These are phyloP conservation scores for Xenopus laevis DNA, from an alignment of 2,113 vertebrate genomes.

Conservation along the genomic window DNA sequence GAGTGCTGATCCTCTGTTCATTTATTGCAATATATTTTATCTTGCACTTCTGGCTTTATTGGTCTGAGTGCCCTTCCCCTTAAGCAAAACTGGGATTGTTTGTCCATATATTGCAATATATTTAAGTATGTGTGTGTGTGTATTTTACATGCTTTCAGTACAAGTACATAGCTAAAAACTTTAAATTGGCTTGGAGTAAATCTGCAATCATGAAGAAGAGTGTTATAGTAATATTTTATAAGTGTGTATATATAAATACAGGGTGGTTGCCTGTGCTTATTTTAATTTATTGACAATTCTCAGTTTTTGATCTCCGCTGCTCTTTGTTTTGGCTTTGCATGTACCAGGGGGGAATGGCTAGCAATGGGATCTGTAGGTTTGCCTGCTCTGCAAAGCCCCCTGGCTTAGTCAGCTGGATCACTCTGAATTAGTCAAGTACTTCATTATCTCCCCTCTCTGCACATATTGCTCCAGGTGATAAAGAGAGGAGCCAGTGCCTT, in stretches of 20 bases:
- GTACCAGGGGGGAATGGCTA: constrained; percentile 68
- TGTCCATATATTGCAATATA: no score
- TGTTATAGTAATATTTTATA: no score
- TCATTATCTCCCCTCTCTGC: constrained; percentile 82
- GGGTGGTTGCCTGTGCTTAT: background rate
- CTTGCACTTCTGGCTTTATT: no score
- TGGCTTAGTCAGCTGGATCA: constrained; percentile 90
- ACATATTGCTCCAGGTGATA: constrained; percentile 89
- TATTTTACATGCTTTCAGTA: no score
- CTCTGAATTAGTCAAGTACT: constrained; percentile 85
- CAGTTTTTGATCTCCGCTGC: constrained; percentile 63
- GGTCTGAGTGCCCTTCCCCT: no score
- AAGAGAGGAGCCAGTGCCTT: constrained; percentile 74
- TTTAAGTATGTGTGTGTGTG: no score
- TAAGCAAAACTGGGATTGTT: no score
- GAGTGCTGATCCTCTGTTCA: no score
- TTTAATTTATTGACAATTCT: constrained; percentile 59
- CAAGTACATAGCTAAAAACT: no score
- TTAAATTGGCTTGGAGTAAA: no score
- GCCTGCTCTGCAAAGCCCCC: constrained; percentile 73
- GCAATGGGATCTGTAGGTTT: constrained; percentile 67
- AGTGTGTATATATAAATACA: background rate
- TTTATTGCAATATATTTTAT: no score
- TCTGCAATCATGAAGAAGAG: no score
- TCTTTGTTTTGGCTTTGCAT: constrained; percentile 74